These are phyloP conservation scores for Tapirus terrestris DNA, from an alignment of 2,113 vertebrate genomes.

Conservation along the genomic window DNA sequence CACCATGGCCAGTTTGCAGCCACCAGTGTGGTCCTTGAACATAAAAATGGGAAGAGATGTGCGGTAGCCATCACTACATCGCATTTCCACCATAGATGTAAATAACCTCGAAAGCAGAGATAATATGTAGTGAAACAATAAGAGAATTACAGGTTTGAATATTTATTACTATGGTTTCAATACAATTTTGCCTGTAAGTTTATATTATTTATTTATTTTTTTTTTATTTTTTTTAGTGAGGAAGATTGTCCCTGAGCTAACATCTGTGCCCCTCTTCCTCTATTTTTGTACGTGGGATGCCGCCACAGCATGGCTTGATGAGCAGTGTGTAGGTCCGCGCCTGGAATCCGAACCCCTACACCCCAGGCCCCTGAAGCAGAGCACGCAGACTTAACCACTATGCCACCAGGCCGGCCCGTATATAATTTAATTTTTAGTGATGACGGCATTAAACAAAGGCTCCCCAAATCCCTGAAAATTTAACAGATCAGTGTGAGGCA, in stretches of 20 bases:
- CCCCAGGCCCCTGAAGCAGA: too few relatives aligned
- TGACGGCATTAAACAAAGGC: background rate
- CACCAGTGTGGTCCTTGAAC: accelerated
- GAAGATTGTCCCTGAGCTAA: too few relatives aligned
- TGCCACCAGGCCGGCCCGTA: too few relatives aligned
- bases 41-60: background rate
- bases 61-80: accelerated
- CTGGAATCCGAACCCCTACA: too few relatives aligned
- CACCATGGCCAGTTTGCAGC: accelerated
- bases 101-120: background rate
- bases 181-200: background rate
- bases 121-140: too few relatives aligned
- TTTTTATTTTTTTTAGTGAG: too few relatives aligned
- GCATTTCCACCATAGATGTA: accelerated
- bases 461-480: background rate
- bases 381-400: too few relatives aligned
- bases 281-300: too few relatives aligned
- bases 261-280: too few relatives aligned
- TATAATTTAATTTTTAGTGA: background rate
- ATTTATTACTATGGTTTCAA: background rate
- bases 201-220: too few relatives aligned
- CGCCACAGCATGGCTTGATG: too few relatives aligned
- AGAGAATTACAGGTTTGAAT: background rate
- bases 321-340: too few relatives aligned
- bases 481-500: background rate